Base-by-base conservation (phyloP, 2,113 vertebrate genomes). In the Tetraodon nigroviridis region DNA sequence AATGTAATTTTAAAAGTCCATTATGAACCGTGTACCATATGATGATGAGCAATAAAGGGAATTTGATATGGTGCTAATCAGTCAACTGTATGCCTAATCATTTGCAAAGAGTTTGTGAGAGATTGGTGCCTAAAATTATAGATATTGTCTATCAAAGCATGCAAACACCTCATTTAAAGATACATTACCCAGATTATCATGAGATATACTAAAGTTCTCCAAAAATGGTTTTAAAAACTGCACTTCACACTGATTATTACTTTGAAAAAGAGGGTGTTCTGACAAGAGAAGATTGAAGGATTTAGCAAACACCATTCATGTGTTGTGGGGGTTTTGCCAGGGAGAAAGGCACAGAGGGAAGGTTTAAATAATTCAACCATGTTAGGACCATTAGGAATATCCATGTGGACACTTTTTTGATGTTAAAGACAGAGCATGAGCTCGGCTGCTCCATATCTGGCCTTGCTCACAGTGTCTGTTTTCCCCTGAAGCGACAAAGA, bases 401-500 rank as follows among this genome's bases (percentile, higher is more conserved):
- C 75, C 71, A 61, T 80, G 80, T 68, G 82, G 85, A 88, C 87
- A 82, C 64, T 76, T 85, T 81, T 85, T 86, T 85, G 84, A 88
- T 85, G 78, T 83, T 87, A 76, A 78, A 88, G 86, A 84, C 84
- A 61, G 79, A 84, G 79, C 82, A 64, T 83, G 83, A 89, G 87
- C 84, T 85, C 55, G 49, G 74, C 67, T 74, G 65, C 63, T 84
- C 64, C 55, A 22, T 61, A 76, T 84, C 75, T 76, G 71, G 67
- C 68, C 79, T 82, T 51, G 75, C 68, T 81, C 56, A 20, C 65
- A 53, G 80, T 70, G 61, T 71, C 76, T 78, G 53, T 81, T 86
- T 80, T 74, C 73, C 89, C 87, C 84, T 52, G 79, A 86, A 90
- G 89, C 84, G 69, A 89, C 86, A 86, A 82, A 86, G 73, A 84